Percentiles rank a stretch among this genome's conserved stretches.
Conservation (phyloP, 2,113 vertebrate genomes). For the Erythrolamprus reginae region DNA sequence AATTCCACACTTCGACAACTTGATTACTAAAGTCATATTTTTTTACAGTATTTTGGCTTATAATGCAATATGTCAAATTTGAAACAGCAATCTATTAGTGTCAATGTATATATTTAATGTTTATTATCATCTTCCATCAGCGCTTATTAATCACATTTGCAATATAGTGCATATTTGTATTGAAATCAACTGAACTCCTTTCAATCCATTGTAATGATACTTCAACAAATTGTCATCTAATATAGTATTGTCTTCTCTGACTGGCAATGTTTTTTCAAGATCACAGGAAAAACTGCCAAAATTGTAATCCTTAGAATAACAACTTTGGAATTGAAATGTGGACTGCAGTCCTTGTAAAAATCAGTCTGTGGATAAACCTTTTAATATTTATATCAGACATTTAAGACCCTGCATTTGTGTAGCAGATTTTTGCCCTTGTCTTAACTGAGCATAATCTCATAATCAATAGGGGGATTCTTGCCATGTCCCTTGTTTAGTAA, state of each 20-base stretch:
- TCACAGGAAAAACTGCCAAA: background rate
- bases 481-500: background rate
- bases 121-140: background rate
- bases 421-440: background rate
- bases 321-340: background rate
- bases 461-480: background rate
- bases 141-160: conserved; percentile 13
- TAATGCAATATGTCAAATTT: background rate
- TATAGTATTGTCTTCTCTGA: background rate
- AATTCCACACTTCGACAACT: too few species aligned
- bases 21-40: too few species aligned
- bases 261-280: background rate
- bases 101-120: background rate
- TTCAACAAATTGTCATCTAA: background rate
- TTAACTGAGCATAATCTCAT: background rate
- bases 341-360: background rate
- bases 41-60: too few species aligned
- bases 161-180: background rate
- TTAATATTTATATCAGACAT: background rate
- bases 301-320: background rate
- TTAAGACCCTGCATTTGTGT: background rate
- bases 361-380: background rate
- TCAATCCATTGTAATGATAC: background rate
- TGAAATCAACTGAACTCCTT: background rate
- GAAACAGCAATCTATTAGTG: background rate